phyloP scores from a whole-genome alignment of 2,888 invertebrate species.

The Andrena haemorrhoa region DNA sequence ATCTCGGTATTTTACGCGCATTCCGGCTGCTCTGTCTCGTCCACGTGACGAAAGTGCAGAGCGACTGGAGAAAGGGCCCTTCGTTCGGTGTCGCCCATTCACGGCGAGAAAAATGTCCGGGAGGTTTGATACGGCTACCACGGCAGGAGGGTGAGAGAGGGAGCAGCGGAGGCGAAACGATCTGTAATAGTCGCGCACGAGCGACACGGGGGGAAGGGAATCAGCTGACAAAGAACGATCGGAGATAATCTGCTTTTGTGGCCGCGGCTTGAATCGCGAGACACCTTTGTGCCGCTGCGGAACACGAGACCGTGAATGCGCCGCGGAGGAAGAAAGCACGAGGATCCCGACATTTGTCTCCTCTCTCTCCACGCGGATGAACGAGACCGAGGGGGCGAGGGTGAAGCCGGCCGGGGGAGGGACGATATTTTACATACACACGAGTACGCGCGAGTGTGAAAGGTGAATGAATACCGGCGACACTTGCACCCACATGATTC shows the following conservation, averaged over 20 bases:
- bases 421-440: conserved; percentile 60
- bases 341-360: conserved; percentile 67
- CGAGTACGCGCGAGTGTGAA: conserved; percentile 30
- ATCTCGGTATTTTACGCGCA: conserved; percentile 5
- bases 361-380: conserved; percentile 58
- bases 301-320: conserved; percentile 46
- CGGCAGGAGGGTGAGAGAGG: background rate
- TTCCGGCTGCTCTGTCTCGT: background rate
- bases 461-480: conserved; percentile 77
- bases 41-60: background rate
- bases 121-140: conserved; percentile 60
- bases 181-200: conserved; percentile 56
- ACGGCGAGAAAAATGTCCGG: conserved; percentile 56
- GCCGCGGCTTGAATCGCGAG: conserved; percentile 49
- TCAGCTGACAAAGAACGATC: conserved; percentile 73
- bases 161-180: conserved; percentile 24
- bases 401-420: conserved; percentile 15
- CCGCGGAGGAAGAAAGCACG: conserved; percentile 34
- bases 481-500: conserved; percentile 82
- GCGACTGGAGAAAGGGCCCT: background rate
- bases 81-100: background rate
- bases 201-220: conserved; percentile 64
- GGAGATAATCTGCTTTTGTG: conserved; percentile 76
- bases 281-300: conserved; percentile 62
- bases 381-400: conserved; percentile 14